Evolutionary conservation across 1,140 invertebrate genomes (phyloP), one percentile per base, ranked within the genome.

Genomic region (Druon quercuslanigerum): DNA sequence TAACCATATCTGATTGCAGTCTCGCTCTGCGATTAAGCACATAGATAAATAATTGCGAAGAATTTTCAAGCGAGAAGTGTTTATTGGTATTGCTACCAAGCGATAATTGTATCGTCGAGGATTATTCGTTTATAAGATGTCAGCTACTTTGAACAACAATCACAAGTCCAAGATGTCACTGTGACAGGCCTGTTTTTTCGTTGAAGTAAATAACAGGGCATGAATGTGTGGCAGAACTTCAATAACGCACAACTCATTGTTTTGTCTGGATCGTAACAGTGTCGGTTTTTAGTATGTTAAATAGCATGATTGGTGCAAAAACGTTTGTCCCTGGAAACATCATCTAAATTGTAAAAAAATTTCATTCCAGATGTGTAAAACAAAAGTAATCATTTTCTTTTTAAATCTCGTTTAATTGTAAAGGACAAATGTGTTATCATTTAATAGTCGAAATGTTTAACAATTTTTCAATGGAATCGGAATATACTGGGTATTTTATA

Each of bases 191-290:
- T 40, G 46, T 66, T 66, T 16, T 66, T 66, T 46, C 60, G 60
- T 66, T 66, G 33, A 46, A 66, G 60, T n/a, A n/a, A 66, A 66
- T 33, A 66, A 66, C n/a, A 66, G 60, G n/a, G 25, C 20, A 20
- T 25, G 20, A 33, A 14, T 60, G 20, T 60, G 14, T 46, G 33
- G 40, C 33, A 66, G 9, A 66, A 66, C 33, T 13, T 66, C 13
- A n/a, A 40, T 1, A 56, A 20, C 60, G 33, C 60, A 66, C 57
- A 60, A 60, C 33, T 40, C 54, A 19, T 56, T 56, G 40, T 46
- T 56, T 56, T 56, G n/a, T 56, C 16, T n/a, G 33, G 13, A 66
- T 66, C 25, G n/a, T n/a, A 16, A 46, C 8, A 46, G 8, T 46
- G 40, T 46, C 40, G 7, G 40, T 7, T 46, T 46, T 46, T 46